These are phyloP conservation scores for Fregetta grallaria DNA, from an alignment of 2,113 vertebrate species.

Conservation along the genomic window DNA sequence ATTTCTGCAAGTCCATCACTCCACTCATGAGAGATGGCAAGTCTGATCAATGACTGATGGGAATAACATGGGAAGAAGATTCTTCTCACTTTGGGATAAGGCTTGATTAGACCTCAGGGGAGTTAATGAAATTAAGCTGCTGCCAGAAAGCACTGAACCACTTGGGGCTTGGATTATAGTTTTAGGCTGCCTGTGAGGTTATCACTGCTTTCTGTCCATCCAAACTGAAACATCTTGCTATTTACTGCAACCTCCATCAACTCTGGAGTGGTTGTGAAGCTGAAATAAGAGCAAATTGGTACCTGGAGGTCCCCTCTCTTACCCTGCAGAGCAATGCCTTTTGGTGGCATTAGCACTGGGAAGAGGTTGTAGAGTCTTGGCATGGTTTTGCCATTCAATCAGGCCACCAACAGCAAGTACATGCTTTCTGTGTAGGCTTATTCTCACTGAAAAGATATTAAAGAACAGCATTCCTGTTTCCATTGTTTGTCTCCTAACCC, in stretches of 20 bases:
- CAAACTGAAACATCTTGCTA: not conserved
- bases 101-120: not conserved
- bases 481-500: not conserved
- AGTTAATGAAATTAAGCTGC: not conserved
- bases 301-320: too few relatives aligned
- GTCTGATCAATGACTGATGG: not conserved
- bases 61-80: not conserved
- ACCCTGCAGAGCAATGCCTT: not conserved
- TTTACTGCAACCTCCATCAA: not conserved
- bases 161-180: not conserved
- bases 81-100: not conserved
- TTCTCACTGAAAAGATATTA: not conserved
- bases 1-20: not conserved
- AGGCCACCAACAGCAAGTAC: not conserved
- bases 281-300: accelerated
- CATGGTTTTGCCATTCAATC: not conserved
- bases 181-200: not conserved
- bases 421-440: not conserved
- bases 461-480: not conserved
- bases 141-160: not conserved
- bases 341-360: not conserved
- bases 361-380: not conserved
- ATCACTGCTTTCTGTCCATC: not conserved
- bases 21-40: accelerated
- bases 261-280: not conserved